Evolutionary conservation across 2,797 vertebrate species (phyloP).

Genomic region (Distichodus sexfasciatus): DNA sequence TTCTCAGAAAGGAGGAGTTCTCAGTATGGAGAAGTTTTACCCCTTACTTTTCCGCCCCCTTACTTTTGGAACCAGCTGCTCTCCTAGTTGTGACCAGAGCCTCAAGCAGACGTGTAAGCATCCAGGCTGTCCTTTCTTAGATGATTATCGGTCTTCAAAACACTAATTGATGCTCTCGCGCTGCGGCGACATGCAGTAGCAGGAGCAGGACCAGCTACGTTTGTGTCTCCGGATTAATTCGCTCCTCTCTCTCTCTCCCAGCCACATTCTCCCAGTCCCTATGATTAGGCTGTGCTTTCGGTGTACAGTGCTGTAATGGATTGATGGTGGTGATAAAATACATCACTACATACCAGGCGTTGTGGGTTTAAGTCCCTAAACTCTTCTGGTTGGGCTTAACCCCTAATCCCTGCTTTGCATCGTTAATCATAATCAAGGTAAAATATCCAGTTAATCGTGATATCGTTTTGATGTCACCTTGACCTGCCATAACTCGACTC

Average conservation of each 20-base stretch:
- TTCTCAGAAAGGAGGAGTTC: not conserved
- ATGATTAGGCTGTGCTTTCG: not conserved
- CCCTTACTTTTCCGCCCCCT: conserved; percentile 10
- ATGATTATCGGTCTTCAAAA: not conserved
- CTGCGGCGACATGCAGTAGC: conserved; percentile 5
- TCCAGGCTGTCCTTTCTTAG: not conserved
- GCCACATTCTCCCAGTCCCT: not conserved
- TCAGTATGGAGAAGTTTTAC: not conserved
- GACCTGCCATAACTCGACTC: no score
- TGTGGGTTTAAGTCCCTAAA: no score
- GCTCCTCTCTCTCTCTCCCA: not conserved
- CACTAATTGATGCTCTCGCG: conserved; percentile 20
- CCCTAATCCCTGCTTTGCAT: no score
- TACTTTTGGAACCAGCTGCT: not conserved
- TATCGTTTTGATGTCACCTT: no score
- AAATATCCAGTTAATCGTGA: no score
- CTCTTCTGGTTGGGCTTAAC: no score
- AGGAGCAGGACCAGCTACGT: not conserved
- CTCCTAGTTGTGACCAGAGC: not conserved
- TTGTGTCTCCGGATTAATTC: not conserved
- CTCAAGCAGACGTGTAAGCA: conserved; percentile 1
- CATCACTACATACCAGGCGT: no score
- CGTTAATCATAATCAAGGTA: no score
- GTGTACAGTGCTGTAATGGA: not conserved
- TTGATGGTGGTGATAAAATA: no score